Evolutionary conservation across 2,797 vertebrate species (phyloP), one percentile per base, ranked within the genome.

Genomic region (Anisognathus igniventris): DNA sequence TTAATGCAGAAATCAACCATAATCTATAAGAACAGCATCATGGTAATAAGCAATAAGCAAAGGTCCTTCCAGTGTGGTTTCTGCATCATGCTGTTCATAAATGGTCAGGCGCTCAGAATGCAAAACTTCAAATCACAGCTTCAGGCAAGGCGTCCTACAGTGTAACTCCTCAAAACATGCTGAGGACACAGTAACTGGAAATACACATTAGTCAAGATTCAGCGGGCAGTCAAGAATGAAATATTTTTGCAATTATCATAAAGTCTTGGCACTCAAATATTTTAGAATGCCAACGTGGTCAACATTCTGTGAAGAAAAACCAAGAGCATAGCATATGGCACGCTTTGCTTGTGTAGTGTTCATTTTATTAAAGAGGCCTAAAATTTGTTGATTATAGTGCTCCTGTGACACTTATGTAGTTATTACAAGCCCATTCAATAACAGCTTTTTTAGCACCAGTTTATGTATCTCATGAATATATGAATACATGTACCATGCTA

Each of bases 1-100:
- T 98, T 98, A 84, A 99, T 97, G 92, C 98, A 98, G 42, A 99
- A 97, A 74, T 95, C 98, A 83, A 86, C 98, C 98, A 95, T 98
- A 99, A 96, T 99, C 98, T 27, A 97, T 97, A 44, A 99, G 98
- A 97, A 99, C 98, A 75, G 98, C 98, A 94, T 98, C 97, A 11
- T 98, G 98, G 91, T 98, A 99, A 97, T 98, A 99, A 86, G 99
- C 98, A 60, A 99, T 98, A 94, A 99, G 97, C 21, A 98, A 98
- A 82, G 98, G 98, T 88, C 98, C 98, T 93, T 98, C 97, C 4
- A 98, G 98, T 90, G 99, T 97, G 96, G 98, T 98, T 96, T 99
- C 98, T 98, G 98, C 97, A 22, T 98, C 99, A 33, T 95, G 93
- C 95, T 99, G 97, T 96, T 99, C 98, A 93, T 98, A 99, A 96